Evolutionary conservation across 2,797 vertebrate species (phyloP).

Genomic region (Pelochelys cantorii): DNA sequence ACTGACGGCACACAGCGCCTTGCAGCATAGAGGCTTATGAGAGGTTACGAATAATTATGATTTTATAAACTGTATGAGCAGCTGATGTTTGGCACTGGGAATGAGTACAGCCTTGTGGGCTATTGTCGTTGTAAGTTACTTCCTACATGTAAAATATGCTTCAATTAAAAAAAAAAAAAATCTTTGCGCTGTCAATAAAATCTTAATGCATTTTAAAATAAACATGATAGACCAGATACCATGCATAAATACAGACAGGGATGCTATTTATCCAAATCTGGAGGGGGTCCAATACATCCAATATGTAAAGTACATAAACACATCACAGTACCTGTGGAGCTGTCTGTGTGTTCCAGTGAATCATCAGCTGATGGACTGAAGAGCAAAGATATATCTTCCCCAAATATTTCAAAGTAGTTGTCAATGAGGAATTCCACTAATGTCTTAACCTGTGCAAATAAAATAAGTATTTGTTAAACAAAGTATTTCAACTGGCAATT

Average conservation of each 20-base stretch:
- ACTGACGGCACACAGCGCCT: background rate
- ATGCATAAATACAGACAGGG: background rate
- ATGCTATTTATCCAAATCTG: background rate
- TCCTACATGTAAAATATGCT: background rate
- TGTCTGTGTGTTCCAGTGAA: constrained; percentile 78
- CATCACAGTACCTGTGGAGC: constrained; percentile 79
- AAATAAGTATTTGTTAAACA: background rate
- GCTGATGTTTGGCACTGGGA: background rate
- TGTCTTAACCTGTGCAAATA: constrained; percentile 84
- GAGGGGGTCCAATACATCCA: background rate
- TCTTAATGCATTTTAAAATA: background rate
- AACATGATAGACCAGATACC: background rate
- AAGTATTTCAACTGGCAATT: background rate
- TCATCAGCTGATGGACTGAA: constrained; percentile 81
- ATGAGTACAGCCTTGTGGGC: background rate
- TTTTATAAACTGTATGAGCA: background rate
- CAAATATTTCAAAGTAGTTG: constrained; percentile 88
- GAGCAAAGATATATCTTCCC: constrained; percentile 82
- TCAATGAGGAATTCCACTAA: constrained; percentile 93
- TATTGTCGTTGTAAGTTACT: background rate
- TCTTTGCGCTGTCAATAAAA: background rate
- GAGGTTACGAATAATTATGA: background rate
- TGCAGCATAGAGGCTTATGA: background rate
- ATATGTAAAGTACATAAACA: background rate
- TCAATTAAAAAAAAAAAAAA: background rate